Percentiles rank a stretch among this genome's conserved stretches.
Evolutionary conservation across 2,888 invertebrate species (phyloP).

Genomic region (Strigamia maritima): DNA sequence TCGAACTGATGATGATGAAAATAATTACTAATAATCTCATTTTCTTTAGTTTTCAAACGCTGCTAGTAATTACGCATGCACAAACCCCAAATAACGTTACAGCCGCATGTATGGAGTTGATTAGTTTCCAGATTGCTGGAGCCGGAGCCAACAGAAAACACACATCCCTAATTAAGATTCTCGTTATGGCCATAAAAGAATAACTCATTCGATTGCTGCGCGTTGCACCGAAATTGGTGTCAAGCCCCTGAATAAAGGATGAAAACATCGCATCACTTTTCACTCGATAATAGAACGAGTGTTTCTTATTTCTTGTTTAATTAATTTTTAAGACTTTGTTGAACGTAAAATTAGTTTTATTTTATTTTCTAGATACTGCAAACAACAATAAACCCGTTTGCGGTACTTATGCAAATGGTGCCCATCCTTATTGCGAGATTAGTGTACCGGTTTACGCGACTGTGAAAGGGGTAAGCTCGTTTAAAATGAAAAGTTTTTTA

Average conservation of each 20-base stretch:
- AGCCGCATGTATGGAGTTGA: not conserved
- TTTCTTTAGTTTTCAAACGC: not conserved
- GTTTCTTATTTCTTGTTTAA: not conserved
- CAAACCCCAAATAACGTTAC: not conserved
- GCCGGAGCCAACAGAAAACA: not conserved
- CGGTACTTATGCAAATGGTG: constrained; percentile 40
- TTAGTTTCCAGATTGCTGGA: not conserved
- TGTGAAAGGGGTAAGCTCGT: constrained; percentile 74
- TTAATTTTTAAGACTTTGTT: not conserved
- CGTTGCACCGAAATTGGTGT: not conserved
- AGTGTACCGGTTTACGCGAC: constrained; percentile 87
- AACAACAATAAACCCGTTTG: constrained; percentile 40
- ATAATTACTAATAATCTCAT: not conserved
- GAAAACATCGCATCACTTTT: not conserved
- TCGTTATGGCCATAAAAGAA: not conserved
- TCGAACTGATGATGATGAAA: not conserved
- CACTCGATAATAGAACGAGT: not conserved
- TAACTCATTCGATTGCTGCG: not conserved
- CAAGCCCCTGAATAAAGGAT: not conserved
- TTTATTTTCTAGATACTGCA: constrained; percentile 41
- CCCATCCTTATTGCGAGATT: constrained; percentile 47
- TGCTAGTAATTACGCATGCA: not conserved
- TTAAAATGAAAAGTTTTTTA: constrained; percentile 2
- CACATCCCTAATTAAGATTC: not conserved
- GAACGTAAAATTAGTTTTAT: not conserved